Base-by-base conservation (phyloP, 2,888 invertebrate species). In the Plemyria rubiginata region DNA sequence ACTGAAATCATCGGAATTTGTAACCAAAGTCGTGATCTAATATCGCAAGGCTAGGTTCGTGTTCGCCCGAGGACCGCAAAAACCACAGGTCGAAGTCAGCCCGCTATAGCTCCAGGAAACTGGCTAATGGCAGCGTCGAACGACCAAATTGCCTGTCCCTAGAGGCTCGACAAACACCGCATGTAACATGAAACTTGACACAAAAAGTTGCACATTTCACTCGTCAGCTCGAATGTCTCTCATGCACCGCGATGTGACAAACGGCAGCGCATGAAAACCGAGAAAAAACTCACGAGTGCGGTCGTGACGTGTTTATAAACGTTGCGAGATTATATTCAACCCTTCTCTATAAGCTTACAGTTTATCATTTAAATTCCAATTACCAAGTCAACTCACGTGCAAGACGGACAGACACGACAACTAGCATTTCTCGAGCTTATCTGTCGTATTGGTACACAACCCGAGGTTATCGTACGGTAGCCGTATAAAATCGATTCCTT, bases 391-490 rank as follows among this genome's bases (percentile, higher is more conserved):
- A 62, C 66, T 79, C 86, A 85, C 87, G 87, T 85, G 82, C 80
- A 79, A 54, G 32, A 28, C 72, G 66, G 52, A 73, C 66, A 72
- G 71, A 78, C 74, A 75, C 71, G 73, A 77, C 80, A 75, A 73
- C 75, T 67, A 75, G 80, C 75, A 73, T 81, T 82, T 80, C 82
- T 82, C 77, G 64, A 60, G 71, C 80, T 87, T 90, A 90, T 91
- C 91, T 80, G 67, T 70, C 62, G 73, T 87, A 88, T 89, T 87
- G 86, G 72, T 70, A 78, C 78, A 79, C 78, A 79, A 84, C 80
- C 74, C 69, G 76, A 83, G 88, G 88, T 87, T 90, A 91, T 90
- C 88, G 83, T 80, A 85, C 87, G 77, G 91, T 87, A 89, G 88
- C 86, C 75, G 74, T 80, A 76, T 73, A 80, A 86, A 86, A 87